Percentiles rank a stretch among this genome's conserved stretches.
Evolutionary conservation across 2,797 vertebrate genomes (phyloP).

Genomic region (Enteromius unitaeniatus): DNA sequence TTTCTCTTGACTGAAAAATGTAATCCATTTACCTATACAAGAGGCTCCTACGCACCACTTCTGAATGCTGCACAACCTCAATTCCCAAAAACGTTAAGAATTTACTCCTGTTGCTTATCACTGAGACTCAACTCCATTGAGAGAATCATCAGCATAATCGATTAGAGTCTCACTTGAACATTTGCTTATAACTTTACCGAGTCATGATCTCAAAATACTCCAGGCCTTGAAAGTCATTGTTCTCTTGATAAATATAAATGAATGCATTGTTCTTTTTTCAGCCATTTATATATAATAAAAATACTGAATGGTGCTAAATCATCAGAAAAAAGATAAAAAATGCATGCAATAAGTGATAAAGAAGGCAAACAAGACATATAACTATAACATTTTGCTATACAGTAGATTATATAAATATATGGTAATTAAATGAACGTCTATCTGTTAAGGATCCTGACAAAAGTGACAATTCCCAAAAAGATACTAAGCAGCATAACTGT

Average conservation of each 20-base stretch:
- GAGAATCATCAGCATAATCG: conserved; percentile 5
- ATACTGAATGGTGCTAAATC: too few relatives aligned
- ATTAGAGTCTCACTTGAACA: conserved; percentile 20
- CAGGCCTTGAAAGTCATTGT: neutral
- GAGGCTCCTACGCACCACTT: conserved; percentile 2
- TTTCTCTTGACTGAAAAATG: conserved; percentile 60
- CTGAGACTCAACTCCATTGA: conserved; percentile 37
- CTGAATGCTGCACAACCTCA: conserved; percentile 14
- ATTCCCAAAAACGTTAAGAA: conserved; percentile 44
- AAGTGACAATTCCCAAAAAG: neutral
- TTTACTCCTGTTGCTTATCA: conserved; percentile 38
- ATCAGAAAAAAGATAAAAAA: too few relatives aligned
- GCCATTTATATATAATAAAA: neutral
- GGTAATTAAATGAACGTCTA: too few relatives aligned
- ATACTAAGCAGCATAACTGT: neutral
- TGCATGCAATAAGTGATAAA: too few relatives aligned
- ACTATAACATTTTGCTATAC: too few relatives aligned
- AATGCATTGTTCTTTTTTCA: neutral
- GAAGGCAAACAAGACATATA: too few relatives aligned
- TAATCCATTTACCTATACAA: conserved; percentile 58
- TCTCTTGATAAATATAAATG: conserved; percentile 17
- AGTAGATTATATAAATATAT: too few relatives aligned
- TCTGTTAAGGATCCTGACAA: neutral
- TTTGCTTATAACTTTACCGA: conserved; percentile 31
- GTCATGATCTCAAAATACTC: conserved; percentile 5